Base-by-base conservation (phyloP, 2,888 invertebrate genomes). In the Sisyra nigra region DNA sequence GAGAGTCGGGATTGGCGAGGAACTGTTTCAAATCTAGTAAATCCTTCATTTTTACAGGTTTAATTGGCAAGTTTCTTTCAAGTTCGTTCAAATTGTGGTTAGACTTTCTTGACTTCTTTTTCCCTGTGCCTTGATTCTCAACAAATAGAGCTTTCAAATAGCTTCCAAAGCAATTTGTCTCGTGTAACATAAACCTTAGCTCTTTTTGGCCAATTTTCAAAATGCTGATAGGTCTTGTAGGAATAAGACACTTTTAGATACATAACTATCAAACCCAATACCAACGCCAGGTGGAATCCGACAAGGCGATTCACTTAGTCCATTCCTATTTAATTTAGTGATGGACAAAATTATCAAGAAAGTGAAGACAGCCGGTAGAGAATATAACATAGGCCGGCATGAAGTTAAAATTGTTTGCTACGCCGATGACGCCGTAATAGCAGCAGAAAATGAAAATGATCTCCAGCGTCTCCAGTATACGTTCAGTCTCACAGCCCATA, bases 31-130 rank as follows among this genome's bases (percentile, higher is more conserved):
- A 34, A 34, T 34, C 6, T 34, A 34, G 11, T 8, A 34, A 13
- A n/a, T n/a, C 34, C 34, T 34, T 34, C 34, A 34, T 8, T 34
- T 34, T 34, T n/a, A 13, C 34, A 34, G 34, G 34, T 34, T 34
- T 34, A 34, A 34, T 34, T 11, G 34, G 34, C 34, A 8, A 11
- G 10, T 34, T 34, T 34, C 34, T n/a, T 7, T 34, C 34, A 11
- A 9, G 6, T 34, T 6, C 6, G 7, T 34, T 6, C 6, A 11
- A 11, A 11, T 34, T 7, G 11, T 34, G 10, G 7, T 34, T 34
- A n/a, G 34, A 34, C 34, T 34, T 34, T 34, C 34, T 34, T 34
- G 34, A n/a, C n/a, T 34, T 34, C 34, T 34, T 34, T 5, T 34
- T 34, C 6, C 11, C 13, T 34, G 34, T 34, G 34, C 34, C 5